Evolutionary conservation across 2,113 vertebrate species (phyloP).

Genomic region (Pangasianodon hypophthalmus): DNA sequence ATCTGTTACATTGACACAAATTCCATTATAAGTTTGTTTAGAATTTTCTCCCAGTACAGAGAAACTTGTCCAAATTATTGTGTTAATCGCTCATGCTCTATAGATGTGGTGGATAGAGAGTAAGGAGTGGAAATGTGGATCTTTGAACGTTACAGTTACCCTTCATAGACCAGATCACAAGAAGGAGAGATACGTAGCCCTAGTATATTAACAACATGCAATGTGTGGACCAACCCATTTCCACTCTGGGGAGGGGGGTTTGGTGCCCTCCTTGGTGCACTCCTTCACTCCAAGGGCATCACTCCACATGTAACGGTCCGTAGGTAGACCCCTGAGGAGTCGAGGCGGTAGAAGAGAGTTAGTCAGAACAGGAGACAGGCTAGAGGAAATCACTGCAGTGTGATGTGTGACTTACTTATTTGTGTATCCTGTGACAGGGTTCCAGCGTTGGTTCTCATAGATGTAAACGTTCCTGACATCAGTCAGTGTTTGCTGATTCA

Average conservation of each 20-base stretch:
- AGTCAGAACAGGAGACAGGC: background rate
- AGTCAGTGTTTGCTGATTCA: slow-evolving; percentile 75
- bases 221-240: slow-evolving; percentile 81
- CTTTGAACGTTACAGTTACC: background rate
- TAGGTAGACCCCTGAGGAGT: slow-evolving; percentile 86
- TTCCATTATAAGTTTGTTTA: background rate
- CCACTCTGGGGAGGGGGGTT: slow-evolving; percentile 91
- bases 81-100: background rate
- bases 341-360: background rate
- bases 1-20: background rate
- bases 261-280: slow-evolving; percentile 85
- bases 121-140: background rate
- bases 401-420: slow-evolving; percentile 78
- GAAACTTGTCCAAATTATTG: background rate
- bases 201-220: background rate
- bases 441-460: slow-evolving; percentile 98
- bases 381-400: background rate
- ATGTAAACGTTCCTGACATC: slow-evolving; percentile 86
- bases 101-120: background rate
- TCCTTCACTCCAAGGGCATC: slow-evolving; percentile 87
- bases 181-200: background rate
- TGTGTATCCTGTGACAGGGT: slow-evolving; percentile 92
- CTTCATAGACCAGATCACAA: background rate
- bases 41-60: background rate
- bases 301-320: slow-evolving; percentile 97